Percentiles rank a stretch among this genome's conserved stretches.
Evolutionary conservation across 2,113 vertebrate species (phyloP).

Genomic region (Neogobius melanostomus): DNA sequence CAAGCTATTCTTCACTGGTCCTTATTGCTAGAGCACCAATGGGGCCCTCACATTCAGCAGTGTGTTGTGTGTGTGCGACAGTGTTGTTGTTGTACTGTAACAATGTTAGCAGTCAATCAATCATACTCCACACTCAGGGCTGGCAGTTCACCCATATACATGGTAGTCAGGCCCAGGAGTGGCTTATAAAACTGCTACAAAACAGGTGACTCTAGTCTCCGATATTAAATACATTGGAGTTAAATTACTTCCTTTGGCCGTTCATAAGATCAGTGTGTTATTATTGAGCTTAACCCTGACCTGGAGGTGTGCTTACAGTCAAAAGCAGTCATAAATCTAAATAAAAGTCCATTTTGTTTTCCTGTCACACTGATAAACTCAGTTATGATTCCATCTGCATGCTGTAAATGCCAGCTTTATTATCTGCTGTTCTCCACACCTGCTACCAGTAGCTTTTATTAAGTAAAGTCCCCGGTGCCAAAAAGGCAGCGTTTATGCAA

Average conservation of each 20-base stretch:
- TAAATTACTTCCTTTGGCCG: neutral
- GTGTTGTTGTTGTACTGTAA: slow-evolving; percentile 9
- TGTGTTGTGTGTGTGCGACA: neutral
- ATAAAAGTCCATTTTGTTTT: slow-evolving; percentile 12
- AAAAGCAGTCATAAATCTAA: slow-evolving; percentile 6
- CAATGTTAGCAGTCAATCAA: slow-evolving; percentile 44
- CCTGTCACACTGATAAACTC: slow-evolving; percentile 6
- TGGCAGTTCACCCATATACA: slow-evolving; percentile 9
- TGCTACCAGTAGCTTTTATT: neutral
- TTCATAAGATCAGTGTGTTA: slow-evolving; percentile 3
- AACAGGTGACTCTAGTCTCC: neutral
- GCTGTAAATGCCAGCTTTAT: neutral
- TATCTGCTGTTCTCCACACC: neutral
- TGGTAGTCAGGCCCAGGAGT: slow-evolving; percentile 5
- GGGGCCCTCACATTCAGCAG: slow-evolving; percentile 18
- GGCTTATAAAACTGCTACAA: neutral
- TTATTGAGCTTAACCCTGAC: slow-evolving; percentile 3
- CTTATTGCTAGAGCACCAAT: slow-evolving; percentile 35
- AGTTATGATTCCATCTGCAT: slow-evolving; percentile 6
- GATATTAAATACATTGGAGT: neutral
- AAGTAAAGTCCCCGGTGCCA: slow-evolving; percentile 1
- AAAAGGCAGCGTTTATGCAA: slow-evolving; percentile 9
- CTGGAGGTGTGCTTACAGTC: neutral
- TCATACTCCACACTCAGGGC: slow-evolving; percentile 21
- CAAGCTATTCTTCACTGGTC: neutral